Percentiles rank a stretch among this genome's conserved stretches.
Evolutionary conservation across 2,797 vertebrate genomes (phyloP).

Genomic region (Artibeus jamaicensis): DNA sequence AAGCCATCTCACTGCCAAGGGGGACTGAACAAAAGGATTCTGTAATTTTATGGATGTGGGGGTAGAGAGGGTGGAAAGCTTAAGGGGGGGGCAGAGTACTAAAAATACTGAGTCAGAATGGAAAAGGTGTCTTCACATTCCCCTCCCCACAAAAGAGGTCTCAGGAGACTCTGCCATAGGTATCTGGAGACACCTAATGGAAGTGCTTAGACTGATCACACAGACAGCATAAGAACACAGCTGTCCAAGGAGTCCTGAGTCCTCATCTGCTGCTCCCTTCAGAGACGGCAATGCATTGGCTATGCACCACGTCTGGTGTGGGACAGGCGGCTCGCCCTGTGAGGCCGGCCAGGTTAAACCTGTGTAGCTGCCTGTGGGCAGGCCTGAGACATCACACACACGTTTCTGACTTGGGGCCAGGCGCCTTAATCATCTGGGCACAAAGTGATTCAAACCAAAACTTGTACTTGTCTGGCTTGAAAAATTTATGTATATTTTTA

Average conservation of each 20-base stretch:
- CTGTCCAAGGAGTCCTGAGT: too few relatives aligned
- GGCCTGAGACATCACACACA: background rate
- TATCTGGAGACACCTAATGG: rapidly evolving
- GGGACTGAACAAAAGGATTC: background rate
- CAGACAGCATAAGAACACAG: background rate
- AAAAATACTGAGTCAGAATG: background rate
- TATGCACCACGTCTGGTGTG: background rate
- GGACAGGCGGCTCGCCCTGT: background rate
- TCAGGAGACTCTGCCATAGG: rapidly evolving
- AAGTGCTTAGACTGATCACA: too few relatives aligned
- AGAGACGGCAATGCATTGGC: rapidly evolving
- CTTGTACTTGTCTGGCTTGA: rapidly evolving
- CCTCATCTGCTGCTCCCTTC: too few relatives aligned
- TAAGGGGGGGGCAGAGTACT: background rate
- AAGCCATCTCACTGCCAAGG: background rate
- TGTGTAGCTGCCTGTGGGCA: background rate
- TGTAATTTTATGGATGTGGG: background rate
- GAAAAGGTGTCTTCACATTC: rapidly evolving
- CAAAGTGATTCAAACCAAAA: background rate
- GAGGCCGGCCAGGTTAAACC: background rate
- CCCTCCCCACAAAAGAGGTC: rapidly evolving
- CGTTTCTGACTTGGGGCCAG: background rate
- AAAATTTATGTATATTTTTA: background rate
- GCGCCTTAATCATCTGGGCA: background rate
- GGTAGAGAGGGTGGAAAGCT: rapidly evolving